These are phyloP conservation scores for Manis crassicaudata DNA, from an alignment of 2,797 vertebrate genomes.

Conservation along the genomic window DNA sequence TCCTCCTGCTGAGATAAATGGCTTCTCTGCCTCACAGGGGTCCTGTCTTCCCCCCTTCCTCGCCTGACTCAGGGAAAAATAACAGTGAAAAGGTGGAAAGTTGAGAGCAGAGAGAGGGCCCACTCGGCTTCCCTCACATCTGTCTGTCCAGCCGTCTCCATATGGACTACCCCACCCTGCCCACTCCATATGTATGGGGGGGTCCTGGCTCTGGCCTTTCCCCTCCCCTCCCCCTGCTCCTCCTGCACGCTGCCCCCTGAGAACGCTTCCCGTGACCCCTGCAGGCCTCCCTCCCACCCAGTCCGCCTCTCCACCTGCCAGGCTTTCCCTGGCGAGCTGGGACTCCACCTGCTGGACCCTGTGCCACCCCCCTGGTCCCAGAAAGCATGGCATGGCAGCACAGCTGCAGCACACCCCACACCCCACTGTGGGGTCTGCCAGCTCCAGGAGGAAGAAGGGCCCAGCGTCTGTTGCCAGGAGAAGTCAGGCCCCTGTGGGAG, in stretches of 20 bases:
- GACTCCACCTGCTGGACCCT: accelerated
- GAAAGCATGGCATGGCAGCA: accelerated
- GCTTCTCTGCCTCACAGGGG: background rate
- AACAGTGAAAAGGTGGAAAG: background rate
- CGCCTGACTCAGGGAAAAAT: background rate
- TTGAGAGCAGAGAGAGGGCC: background rate
- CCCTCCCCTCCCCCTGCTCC: background rate
- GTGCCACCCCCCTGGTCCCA: accelerated
- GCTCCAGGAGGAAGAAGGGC: background rate
- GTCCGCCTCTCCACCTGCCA: background rate
- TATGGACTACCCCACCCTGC: conserved; percentile 17
- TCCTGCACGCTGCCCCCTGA: background rate
- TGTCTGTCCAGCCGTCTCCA: background rate
- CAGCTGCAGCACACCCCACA: accelerated
- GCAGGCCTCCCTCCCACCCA: accelerated
- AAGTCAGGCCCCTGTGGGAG: background rate
- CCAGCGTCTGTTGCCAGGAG: background rate
- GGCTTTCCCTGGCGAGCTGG: background rate
- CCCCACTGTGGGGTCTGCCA: background rate
- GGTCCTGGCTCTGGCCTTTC: no score
- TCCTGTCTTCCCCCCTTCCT: background rate
- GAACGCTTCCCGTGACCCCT: background rate
- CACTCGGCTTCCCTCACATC: background rate
- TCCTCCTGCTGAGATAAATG: background rate
- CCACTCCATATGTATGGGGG: background rate